These are phyloP conservation scores for Lobophora halterata DNA, from an alignment of 2,888 invertebrate species.

Conservation along the genomic window DNA sequence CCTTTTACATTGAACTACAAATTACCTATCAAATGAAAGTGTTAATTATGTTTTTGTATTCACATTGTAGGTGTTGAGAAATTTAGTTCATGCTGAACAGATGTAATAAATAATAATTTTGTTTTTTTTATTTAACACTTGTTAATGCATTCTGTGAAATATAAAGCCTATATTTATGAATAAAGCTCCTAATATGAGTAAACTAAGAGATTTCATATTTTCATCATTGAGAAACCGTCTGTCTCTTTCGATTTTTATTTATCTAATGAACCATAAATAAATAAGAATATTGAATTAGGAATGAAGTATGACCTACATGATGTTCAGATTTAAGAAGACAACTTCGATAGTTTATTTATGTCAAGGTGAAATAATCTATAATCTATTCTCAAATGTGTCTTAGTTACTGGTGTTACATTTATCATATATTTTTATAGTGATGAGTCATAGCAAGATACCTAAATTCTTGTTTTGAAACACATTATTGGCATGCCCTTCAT, in stretches of 20 bases:
- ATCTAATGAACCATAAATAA: too few relatives aligned
- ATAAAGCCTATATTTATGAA: too few relatives aligned
- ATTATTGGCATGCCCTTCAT: conserved; percentile 11
- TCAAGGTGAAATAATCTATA: conserved; percentile 50
- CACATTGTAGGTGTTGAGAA: not conserved
- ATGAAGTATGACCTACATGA: conserved; percentile 9
- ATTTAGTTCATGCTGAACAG: not conserved
- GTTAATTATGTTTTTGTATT: conserved; percentile 7
- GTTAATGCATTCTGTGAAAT: too few relatives aligned
- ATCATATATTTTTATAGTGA: conserved; percentile 14
- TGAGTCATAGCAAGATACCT: conserved; percentile 11
- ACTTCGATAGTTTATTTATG: conserved; percentile 37
- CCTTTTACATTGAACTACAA: conserved; percentile 1
- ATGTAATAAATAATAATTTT: not conserved
- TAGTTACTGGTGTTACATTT: conserved; percentile 9
- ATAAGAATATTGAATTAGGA: not conserved
- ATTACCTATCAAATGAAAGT: conserved; percentile 13
- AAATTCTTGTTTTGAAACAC: not conserved
- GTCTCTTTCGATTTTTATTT: too few relatives aligned
- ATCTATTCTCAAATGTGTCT: conserved; percentile 10
- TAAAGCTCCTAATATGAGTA: too few relatives aligned
- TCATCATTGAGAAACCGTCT: too few relatives aligned
- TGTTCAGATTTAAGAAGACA: conserved; percentile 8
- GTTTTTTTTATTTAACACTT: too few relatives aligned
- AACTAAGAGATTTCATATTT: too few relatives aligned